These are phyloP conservation scores for Eilema caniola DNA, from an alignment of 2,888 invertebrate species.

Conservation along the genomic window DNA sequence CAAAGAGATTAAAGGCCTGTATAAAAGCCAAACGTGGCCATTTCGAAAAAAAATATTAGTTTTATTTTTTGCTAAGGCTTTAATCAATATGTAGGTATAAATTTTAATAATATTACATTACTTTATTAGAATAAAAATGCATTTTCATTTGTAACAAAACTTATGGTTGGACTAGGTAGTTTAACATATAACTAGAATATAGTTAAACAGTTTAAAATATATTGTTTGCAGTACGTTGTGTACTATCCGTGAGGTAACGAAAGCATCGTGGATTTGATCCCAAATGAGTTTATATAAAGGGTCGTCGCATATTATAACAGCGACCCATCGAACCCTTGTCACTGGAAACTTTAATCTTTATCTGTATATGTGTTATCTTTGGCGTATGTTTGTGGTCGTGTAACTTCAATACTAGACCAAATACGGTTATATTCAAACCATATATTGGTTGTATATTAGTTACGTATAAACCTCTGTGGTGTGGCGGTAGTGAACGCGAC, in stretches of 20 bases:
- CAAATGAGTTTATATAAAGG: constrained; percentile 23
- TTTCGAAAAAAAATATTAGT: no score
- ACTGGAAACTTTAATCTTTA: constrained; percentile 5
- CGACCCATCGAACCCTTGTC: constrained; percentile 1
- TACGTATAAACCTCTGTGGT: no score
- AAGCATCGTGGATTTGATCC: constrained; percentile 25
- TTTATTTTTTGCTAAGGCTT: no score
- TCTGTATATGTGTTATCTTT: not conserved
- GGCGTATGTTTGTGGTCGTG: not conserved
- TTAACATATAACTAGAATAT: not conserved
- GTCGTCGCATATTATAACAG: constrained; percentile 10
- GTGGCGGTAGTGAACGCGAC: no score
- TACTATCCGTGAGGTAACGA: constrained; percentile 24
- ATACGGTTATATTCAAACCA: not conserved
- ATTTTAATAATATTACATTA: no score
- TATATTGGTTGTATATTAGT: no score
- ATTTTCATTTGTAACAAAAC: no score
- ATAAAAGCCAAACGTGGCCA: no score
- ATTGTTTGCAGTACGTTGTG: not conserved
- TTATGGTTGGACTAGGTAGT: no score
- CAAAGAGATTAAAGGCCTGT: no score
- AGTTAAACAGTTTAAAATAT: not conserved
- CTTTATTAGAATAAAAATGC: no score
- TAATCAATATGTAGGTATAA: no score
- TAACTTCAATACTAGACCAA: not conserved